Evolutionary conservation across 2,113 vertebrate genomes (phyloP).

Genomic region (Verasper variegatus): DNA sequence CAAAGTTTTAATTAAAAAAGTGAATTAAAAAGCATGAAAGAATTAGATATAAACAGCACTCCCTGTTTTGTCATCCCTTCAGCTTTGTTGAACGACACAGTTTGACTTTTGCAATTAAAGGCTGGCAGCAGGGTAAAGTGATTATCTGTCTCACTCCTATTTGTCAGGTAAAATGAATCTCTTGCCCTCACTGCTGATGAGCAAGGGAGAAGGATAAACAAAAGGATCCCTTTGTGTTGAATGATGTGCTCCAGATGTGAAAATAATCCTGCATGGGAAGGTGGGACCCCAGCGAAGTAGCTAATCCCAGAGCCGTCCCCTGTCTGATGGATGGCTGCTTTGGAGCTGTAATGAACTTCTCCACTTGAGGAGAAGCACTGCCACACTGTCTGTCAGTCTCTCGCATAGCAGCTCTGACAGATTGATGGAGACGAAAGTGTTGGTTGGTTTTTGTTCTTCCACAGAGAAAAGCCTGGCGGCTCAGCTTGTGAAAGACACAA

Average conservation of each 20-base stretch:
- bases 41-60: not conserved
- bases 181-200: constrained; percentile 1
- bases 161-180: constrained; percentile 9
- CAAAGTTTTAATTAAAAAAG: not conserved
- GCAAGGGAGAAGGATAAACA: constrained; percentile 1
- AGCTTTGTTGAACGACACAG: not conserved
- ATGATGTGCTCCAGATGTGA: constrained; percentile 19
- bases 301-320: constrained; percentile 1
- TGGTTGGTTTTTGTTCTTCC: constrained; percentile 31
- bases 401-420: constrained; percentile 13
- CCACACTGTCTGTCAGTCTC: constrained; percentile 26
- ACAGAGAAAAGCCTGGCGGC: constrained; percentile 7
- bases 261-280: constrained; percentile 2
- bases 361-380: not conserved
- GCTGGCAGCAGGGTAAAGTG: not conserved
- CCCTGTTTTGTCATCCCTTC: not conserved
- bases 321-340: constrained; percentile 14
- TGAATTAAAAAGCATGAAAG: not conserved
- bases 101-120: not conserved
- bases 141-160: constrained; percentile 1
- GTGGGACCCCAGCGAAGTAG: not conserved
- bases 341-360: constrained; percentile 41
- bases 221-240: not conserved
- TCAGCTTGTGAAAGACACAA: constrained; percentile 10
- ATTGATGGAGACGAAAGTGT: constrained; percentile 5